These are phyloP conservation scores for Atherinomorus stipes DNA, from an alignment of 2,113 vertebrate species.

Conservation along the genomic window DNA sequence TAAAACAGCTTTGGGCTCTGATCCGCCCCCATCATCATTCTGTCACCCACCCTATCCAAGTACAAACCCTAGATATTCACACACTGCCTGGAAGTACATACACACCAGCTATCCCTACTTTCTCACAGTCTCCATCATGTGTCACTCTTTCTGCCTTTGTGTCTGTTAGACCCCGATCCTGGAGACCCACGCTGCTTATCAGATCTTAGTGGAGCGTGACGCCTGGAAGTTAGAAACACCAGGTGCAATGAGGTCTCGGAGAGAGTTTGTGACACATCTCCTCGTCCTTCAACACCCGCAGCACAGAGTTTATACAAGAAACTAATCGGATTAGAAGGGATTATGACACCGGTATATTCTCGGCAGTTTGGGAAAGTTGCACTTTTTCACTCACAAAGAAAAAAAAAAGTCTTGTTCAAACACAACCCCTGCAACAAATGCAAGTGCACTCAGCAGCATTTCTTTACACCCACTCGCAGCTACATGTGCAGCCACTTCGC, in stretches of 20 bases:
- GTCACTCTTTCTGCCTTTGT: slow-evolving; percentile 18
- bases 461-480: slow-evolving; percentile 29
- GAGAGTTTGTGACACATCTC: slow-evolving; percentile 27
- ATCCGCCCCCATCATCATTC: slow-evolving; percentile 71
- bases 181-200: slow-evolving; percentile 64
- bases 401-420: neutral
- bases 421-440: neutral
- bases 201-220: slow-evolving; percentile 68
- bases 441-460: neutral
- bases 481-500: slow-evolving; percentile 39
- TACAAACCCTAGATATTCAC: slow-evolving; percentile 14
- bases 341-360: slow-evolving; percentile 61
- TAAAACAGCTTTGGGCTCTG: slow-evolving; percentile 51
- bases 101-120: slow-evolving; percentile 35
- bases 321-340: slow-evolving; percentile 72
- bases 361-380: slow-evolving; percentile 14
- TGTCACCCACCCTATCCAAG: slow-evolving; percentile 56
- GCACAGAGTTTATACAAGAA: slow-evolving; percentile 63
- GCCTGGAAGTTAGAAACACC: slow-evolving; percentile 63
- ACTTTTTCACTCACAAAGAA: slow-evolving; percentile 15
- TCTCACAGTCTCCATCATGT: slow-evolving; percentile 40
- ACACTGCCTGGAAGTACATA: slow-evolving; percentile 27
- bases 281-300: slow-evolving; percentile 62
- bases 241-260: slow-evolving; percentile 60
- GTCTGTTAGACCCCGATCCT: slow-evolving; percentile 49